A percentile compares a stretch with the other conserved stretches of the same genome.
phyloP scores from a whole-genome alignment of 2,113 vertebrate genomes.

The Psittacula cyanocephala region DNA sequence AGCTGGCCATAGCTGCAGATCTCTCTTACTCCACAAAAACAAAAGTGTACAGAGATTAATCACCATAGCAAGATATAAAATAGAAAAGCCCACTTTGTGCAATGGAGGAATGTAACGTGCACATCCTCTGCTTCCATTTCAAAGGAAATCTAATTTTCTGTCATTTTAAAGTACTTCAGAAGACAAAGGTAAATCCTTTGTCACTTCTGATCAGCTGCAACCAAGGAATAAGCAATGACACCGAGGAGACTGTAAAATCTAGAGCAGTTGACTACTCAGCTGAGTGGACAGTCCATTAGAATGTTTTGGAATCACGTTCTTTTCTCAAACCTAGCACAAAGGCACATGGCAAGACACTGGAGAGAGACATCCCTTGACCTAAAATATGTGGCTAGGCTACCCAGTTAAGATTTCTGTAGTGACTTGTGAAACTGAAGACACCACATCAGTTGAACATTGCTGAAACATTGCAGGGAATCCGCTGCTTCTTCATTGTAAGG shows the following conservation, averaged over 20 bases:
- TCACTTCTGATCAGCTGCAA: neutral
- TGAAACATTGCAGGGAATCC: neutral
- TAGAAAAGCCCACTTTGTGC: neutral
- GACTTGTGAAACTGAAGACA: neutral
- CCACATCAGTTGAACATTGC: neutral
- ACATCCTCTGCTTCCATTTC: neutral
- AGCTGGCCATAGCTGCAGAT: neutral
- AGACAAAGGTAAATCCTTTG: neutral
- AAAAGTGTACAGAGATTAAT: neutral
- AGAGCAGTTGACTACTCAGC: neutral
- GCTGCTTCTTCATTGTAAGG: neutral
- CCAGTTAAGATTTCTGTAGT: neutral
- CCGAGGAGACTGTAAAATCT: neutral
- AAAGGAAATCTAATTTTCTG: conserved; percentile 12
- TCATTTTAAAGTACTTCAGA: neutral
- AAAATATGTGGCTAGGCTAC: neutral
- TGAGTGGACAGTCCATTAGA: neutral
- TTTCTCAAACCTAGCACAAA: neutral
- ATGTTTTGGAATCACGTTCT: neutral
- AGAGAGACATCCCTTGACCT: neutral
- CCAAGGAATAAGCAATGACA: neutral
- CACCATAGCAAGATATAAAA: neutral
- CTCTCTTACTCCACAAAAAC: neutral
- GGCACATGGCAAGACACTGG: neutral
- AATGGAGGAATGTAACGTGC: neutral